Evolutionary conservation across 1,140 invertebrate species (phyloP), one percentile per base, ranked within the genome.

Genomic region (Trypoxylus dichotomus): DNA sequence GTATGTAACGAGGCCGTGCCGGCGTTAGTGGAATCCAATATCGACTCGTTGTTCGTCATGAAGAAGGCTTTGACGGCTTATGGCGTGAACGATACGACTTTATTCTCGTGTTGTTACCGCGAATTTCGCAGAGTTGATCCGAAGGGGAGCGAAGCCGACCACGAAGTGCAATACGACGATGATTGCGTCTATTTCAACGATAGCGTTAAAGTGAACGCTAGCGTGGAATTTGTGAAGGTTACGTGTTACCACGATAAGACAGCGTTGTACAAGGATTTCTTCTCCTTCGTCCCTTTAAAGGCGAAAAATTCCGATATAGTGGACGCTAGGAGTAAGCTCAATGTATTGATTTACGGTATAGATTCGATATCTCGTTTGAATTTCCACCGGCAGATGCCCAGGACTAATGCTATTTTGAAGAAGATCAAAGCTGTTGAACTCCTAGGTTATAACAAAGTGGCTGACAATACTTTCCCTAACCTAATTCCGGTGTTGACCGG

Each of bases 311-410:
- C 78, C 79, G 60, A 77, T 29, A 29, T 54, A 54, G 0, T 10
- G n/a, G 71, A 25, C 37, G 5, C 77, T 81, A 71, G 78, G 84
- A 73, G 79, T 84, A 76, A 63, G 27, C 7, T 90, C 10, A 93
- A 91, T 80, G 89, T 98, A 0, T 87, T 97, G 25, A 87, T 97
- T 11, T 84, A 97, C n/a, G 96, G 96, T 0, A 89, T 97, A 15
- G 96, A 97, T 84, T 93, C 94, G 0, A 90, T 97, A 1, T 97
- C 96, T 0, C 89, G 95, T 68, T 87, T 96, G 72, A 96, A 97
- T 86, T 93, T 96, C 77, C 90, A 93, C 63, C 90, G 95, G 24
- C 93, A 94, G 77, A 94, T 97, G 92, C 93, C 92, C 0, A 89
- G 90, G 81, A 94, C 0, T 85, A 90, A 0, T 80, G 86, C 1